Conservation (phyloP, 1,140 invertebrate species). For the Glomeris maerens region DNA sequence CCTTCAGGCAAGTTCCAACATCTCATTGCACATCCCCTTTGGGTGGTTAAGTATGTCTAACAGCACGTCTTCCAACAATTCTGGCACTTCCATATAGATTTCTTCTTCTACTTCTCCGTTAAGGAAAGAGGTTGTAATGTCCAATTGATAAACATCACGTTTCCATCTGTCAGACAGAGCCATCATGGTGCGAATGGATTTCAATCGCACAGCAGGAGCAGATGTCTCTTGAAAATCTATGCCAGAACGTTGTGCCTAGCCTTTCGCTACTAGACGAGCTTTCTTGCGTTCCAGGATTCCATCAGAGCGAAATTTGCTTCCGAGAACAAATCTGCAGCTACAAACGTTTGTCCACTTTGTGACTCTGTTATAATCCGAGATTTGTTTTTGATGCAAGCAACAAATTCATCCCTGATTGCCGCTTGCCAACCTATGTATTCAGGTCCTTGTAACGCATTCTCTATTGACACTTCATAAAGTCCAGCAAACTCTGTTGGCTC, state of each 20-base stretch:
- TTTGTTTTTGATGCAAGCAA: slow-evolving; percentile 21
- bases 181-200: slow-evolving; percentile 16
- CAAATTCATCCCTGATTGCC: slow-evolving; percentile 11
- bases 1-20: not conserved
- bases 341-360: too few relatives aligned
- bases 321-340: too few relatives aligned
- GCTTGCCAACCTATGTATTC: too few relatives aligned
- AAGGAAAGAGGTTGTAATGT: slow-evolving; percentile 20
- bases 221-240: slow-evolving; percentile 33
- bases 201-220: slow-evolving; percentile 26
- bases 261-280: slow-evolving; percentile 31
- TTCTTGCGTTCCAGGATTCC: slow-evolving; percentile 25
- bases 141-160: slow-evolving; percentile 16
- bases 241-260: slow-evolving; percentile 27
- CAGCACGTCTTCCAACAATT: too few relatives aligned
- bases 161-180: slow-evolving; percentile 12
- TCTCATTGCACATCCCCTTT: slow-evolving; percentile 11
- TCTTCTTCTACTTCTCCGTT: slow-evolving; percentile 16
- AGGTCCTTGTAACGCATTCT: slow-evolving; percentile 13
- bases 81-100: too few relatives aligned
- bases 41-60: slow-evolving; percentile 19
- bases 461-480: slow-evolving; percentile 14
- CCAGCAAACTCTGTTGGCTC: too few relatives aligned
- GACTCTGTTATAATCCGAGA: too few relatives aligned
- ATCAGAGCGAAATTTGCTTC: slow-evolving; percentile 12